These are phyloP conservation scores for Myripristis jacobus DNA, from an alignment of 2,797 vertebrate species.

Conservation along the genomic window DNA sequence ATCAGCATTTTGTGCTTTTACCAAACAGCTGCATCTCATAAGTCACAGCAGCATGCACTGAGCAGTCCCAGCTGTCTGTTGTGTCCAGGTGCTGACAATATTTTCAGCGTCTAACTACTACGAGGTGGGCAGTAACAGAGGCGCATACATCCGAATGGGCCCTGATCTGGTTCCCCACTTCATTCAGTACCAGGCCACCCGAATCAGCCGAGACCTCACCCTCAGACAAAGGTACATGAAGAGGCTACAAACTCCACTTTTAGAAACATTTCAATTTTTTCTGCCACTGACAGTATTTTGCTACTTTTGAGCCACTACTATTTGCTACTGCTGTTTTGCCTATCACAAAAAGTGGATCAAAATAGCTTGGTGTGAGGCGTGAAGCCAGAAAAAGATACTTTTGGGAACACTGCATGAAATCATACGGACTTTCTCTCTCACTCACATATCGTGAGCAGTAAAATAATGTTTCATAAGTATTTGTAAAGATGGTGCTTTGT, in stretches of 20 bases:
- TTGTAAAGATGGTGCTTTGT: no score
- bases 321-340: no score
- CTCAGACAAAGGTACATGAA: conserved; percentile 89
- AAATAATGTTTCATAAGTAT: no score
- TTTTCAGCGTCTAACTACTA: conserved; percentile 93
- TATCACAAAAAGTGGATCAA: not conserved
- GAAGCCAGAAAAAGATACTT: no score
- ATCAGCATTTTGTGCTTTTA: no score
- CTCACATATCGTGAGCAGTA: not conserved
- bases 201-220: conserved; percentile 84
- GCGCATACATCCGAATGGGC: conserved; percentile 93
- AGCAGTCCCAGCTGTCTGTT: not conserved
- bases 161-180: conserved; percentile 89
- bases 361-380: not conserved
- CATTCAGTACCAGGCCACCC: conserved; percentile 92
- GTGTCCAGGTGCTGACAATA: conserved; percentile 82
- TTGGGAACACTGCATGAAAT: not conserved
- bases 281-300: not conserved
- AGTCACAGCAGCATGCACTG: not conserved
- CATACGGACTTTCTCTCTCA: not conserved
- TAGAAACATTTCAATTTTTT: not conserved
- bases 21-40: not conserved
- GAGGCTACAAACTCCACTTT: not conserved
- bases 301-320: not conserved
- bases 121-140: conserved; percentile 94